Base-by-base conservation (phyloP, 2,797 vertebrate genomes). In the Pampus argenteus region DNA sequence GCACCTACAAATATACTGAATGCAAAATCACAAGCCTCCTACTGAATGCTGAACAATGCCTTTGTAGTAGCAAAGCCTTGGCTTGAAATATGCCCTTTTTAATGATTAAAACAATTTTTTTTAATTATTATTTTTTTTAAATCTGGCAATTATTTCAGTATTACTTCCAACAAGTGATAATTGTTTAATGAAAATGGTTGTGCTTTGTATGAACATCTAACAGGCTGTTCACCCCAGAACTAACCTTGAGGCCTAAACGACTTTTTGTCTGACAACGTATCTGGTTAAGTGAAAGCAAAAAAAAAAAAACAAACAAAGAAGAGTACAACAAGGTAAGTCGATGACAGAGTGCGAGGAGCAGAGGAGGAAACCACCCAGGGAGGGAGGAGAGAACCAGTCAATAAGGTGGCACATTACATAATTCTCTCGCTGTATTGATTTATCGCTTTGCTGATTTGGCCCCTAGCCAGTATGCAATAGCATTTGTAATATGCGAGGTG, bases 391-490 rank as follows among this genome's bases (percentile, higher is more conserved):
- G 22, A 49, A 51, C 62, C 62, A 54, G 74, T 78, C 76, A 82
- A 71, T 86, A 78, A 68, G 50, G 76, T 78, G 81, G 67, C 74
- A 57, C 15, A 13, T 93, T 92, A 92, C 88, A 84, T 93, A 87
- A 94, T 90, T 86, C 75, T 80, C 72, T 79, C 18, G 15, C 76
- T 74, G 78, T 83, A 92, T 89, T 90, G 90, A 92, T 94, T 89
- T 83, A 91, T 90, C 55, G 51, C 84, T 60, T 72, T 78, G 71
- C 67, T 81, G 82, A 92, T 86, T 83, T 93, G 92, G 88, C 85
- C 62, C 40, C 15, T 5, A 64, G 91, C 90, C 90, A 89, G 70
- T 47, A 47, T 71, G 71, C 74, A 78, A 67, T 62, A 86, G 61
- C 76, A 76, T 89, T 89, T 78, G 74, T 82, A 87, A 87, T 86